Base-by-base conservation (phyloP, 2,888 invertebrate species). In the Zygogramma bicolorata region DNA sequence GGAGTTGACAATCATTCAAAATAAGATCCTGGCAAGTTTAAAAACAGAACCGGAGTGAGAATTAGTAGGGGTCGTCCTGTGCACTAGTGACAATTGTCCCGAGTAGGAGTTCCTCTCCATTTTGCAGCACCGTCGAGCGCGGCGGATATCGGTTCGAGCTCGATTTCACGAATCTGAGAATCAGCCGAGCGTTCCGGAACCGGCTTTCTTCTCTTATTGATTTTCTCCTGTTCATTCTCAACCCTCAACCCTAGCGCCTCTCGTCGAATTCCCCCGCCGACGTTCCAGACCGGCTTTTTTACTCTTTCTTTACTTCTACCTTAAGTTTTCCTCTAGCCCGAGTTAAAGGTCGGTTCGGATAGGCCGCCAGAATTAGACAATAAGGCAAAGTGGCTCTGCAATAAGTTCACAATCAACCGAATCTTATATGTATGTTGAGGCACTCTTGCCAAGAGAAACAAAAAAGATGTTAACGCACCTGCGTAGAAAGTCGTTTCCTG, bases 131-230 rank as follows among this genome's bases (percentile, higher is more conserved):
- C 86, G 85, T 81, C 85, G 83, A 86, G 85, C 86, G 84, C 81
- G 85, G 84, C 85, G 85, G 85, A 85, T 85, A 85, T 85, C 85
- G 85, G 85, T 86, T 85, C 82, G 85, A 84, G 86, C 85, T 87
- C 86, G 85, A 86, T 86, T 86, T 87, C 86, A 86, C 87, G 87
- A 87, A 87, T 87, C 87, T 87, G 86, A 86, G 85, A 86, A 84
- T 84, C 86, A 87, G 86, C 87, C 86, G 86, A 87, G 85, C 87
- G 87, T 87, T 87, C 87, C 87, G 87, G 87, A 87, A 87, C 87
- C 86, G 86, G 85, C 86, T 87, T 87, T 87, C 87, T 86, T 86
- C 86, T 85, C 85, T 87, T 87, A 87, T 87, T 87, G 87, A 87
- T 87, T 87, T 87, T 87, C 86, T 84, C 83, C 83, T 80, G 82